phyloP scores from a whole-genome alignment of 1,140 invertebrate genomes.

The Acromyrmex heyeri region DNA sequence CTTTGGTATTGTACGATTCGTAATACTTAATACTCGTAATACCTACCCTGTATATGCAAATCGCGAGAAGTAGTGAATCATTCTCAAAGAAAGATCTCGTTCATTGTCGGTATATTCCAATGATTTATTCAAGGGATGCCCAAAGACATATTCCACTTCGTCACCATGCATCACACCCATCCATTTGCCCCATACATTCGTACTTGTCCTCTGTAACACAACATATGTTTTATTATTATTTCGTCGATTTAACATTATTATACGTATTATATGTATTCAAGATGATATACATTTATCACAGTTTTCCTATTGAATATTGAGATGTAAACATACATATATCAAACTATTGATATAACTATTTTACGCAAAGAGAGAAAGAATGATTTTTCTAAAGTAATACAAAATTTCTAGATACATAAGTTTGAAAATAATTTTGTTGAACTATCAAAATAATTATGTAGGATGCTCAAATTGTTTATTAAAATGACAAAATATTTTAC shows the following conservation, averaged over 20 bases:
- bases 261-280: not conserved
- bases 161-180: conserved; percentile 99
- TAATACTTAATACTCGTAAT: not conserved
- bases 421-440: no score
- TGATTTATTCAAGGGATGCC: conserved; percentile 95
- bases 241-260: not conserved
- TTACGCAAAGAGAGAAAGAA: no score
- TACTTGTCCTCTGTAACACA: conserved; percentile 93
- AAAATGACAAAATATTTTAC: no score
- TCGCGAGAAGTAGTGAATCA: conserved; percentile 94
- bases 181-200: conserved; percentile 97
- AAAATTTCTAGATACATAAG: no score
- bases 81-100: conserved; percentile 93
- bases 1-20: not conserved
- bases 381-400: no score
- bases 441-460: no score
- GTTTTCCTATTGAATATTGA: not conserved
- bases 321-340: not conserved
- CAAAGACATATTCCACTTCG: conserved; percentile 98
- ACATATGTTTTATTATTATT: conserved; percentile 9
- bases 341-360: no score
- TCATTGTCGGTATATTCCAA: conserved; percentile 93
- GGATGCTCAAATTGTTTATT: no score
- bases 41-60: conserved; percentile 96
- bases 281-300: not conserved